Evolutionary conservation across 2,888 invertebrate genomes (phyloP), one percentile per base, ranked within the genome.

Genomic region (Heliconius ismenius): DNA sequence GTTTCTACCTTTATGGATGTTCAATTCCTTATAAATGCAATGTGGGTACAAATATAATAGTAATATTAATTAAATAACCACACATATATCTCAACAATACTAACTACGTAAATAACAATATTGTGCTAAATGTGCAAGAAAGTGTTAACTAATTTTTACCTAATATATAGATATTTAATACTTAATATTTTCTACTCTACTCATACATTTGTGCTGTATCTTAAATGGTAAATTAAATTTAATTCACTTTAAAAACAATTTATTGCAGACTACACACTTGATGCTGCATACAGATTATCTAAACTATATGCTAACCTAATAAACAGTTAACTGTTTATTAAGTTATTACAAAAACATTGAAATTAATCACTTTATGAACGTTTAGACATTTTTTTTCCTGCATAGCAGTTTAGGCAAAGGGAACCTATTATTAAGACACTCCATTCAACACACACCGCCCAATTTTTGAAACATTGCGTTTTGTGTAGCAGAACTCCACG

Each of bases 81-180:
- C 74, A 32, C 73, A 75, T 65, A 77, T 70, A 76, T 76, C n/a
- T 76, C 77, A 79, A 77, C 79, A 77, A 76, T 75, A 74, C 49
- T 75, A 75, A 78, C 73, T 60, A 67, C 76, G 75, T 84, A 84
- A 87, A 85, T 86, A 87, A 86, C 84, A 85, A 84, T 84, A 86
- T 87, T 89, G 92, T 92, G 92, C 92, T 84, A 86, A 88, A 83
- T 86, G 92, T 92, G 93, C 91, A 88, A 86, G 83, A 84, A 78
- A 83, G 81, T 74, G 75, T 60, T 86, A 86, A 85, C 82, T 84
- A 84, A 80, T 82, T 43, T 60, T 65, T 85, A 67, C 86, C 82
- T 80, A 81, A 83, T 83, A 82, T 83, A 83, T 82, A 81, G 84
- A 84, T 82, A 82, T 85, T 81, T 81, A 82, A 79, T 81, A 82